Evolutionary conservation across 2,888 invertebrate species (phyloP).

Genomic region (Trachelus stipa): DNA sequence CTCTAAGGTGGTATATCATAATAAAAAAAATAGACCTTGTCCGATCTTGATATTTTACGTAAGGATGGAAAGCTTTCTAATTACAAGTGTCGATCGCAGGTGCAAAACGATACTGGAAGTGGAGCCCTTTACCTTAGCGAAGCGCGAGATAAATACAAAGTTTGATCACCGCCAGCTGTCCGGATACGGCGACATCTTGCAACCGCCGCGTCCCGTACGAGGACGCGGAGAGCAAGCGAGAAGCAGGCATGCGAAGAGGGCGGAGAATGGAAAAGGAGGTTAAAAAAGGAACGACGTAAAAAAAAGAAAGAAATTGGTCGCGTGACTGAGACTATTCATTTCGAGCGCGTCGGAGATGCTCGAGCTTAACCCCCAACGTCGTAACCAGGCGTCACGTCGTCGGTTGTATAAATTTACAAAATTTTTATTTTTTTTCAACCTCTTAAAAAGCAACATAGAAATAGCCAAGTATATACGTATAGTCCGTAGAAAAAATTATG

Average conservation of each 20-base stretch:
- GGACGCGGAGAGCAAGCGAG: constrained; percentile 11
- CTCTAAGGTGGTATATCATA: not conserved
- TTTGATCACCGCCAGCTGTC: constrained; percentile 31
- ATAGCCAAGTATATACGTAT: not conserved
- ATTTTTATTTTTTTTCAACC: constrained; percentile 7
- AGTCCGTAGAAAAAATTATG: not conserved
- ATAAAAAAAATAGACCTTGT: not conserved
- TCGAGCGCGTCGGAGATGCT: constrained; percentile 9
- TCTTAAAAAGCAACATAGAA: not conserved
- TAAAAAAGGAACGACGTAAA: constrained; percentile 9
- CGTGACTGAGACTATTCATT: constrained; percentile 23
- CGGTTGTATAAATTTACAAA: not conserved
- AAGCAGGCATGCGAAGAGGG: not conserved
- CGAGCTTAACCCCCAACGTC: not conserved
- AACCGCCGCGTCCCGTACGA: constrained; percentile 36
- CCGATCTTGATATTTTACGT: not conserved
- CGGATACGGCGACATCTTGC: constrained; percentile 53
- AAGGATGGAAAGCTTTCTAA: not conserved
- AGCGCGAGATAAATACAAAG: not conserved
- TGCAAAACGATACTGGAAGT: not conserved
- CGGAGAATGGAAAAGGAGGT: constrained; percentile 8
- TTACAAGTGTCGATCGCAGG: not conserved
- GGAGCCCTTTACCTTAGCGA: not conserved
- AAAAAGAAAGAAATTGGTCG: constrained; percentile 15
- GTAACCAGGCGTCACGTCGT: not conserved